phyloP scores from a whole-genome alignment of 2,113 vertebrate species.

The Grammomys dolichurus region DNA sequence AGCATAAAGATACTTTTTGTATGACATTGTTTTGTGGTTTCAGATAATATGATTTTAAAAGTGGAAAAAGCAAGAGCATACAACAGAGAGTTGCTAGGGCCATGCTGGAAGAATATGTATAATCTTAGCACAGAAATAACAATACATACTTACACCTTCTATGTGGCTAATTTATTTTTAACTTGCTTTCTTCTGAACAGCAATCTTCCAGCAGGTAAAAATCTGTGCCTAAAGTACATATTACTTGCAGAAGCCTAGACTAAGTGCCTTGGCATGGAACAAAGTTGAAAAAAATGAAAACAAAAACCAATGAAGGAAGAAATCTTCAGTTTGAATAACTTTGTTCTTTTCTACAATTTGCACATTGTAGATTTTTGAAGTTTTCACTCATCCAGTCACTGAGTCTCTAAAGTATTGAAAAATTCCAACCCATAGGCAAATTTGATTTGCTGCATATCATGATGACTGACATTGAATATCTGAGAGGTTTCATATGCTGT shows the following conservation, averaged over 20 bases:
- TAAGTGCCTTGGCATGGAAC: not conserved
- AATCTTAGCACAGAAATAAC: slow-evolving; percentile 52
- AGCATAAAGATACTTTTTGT: not conserved
- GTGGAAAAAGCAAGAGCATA: not conserved
- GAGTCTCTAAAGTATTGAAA: not conserved
- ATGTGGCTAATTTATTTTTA: slow-evolving; percentile 64
- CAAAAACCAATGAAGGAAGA: not conserved
- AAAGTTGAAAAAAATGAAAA: not conserved
- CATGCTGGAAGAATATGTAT: not conserved
- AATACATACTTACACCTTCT: slow-evolving; percentile 30
- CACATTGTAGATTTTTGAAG: not conserved
- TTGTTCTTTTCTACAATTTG: not conserved
- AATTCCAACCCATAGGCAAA: not conserved
- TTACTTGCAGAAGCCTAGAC: slow-evolving; percentile 22
- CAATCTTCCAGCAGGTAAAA: slow-evolving; percentile 66
- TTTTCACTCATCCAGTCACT: not conserved
- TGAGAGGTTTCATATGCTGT: not conserved
- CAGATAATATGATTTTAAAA: slow-evolving; percentile 42
- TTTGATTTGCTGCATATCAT: not conserved
- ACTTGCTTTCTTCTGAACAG: slow-evolving; percentile 4
- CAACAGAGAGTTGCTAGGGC: not conserved
- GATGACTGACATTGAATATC: not conserved
- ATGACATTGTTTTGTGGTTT: not conserved
- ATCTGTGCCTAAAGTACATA: slow-evolving; percentile 15
- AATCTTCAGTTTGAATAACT: not conserved